Evolutionary conservation across 2,888 invertebrate species (phyloP).

Genomic region (Chelonus formosanus): DNA sequence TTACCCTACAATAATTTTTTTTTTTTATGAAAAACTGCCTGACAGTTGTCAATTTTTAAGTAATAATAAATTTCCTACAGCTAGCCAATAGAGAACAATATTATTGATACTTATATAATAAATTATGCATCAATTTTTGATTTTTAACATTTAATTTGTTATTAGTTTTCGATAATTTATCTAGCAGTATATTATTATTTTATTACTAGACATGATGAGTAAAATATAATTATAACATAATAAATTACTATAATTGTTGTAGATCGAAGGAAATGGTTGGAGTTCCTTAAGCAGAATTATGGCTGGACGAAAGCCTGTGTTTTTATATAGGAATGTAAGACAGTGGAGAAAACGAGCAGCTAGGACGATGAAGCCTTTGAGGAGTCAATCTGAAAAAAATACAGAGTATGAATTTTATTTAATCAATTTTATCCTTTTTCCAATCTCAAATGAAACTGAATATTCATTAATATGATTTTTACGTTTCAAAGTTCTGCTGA

Average conservation of each 20-base stretch:
- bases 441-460: no score
- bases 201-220: no score
- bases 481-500: slow-evolving; percentile 44
- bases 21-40: no score
- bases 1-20: no score
- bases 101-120: no score
- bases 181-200: no score
- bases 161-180: no score
- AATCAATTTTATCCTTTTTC: not conserved
- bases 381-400: slow-evolving; percentile 51
- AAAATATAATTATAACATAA: slow-evolving; percentile 25
- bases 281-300: slow-evolving; percentile 57
- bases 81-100: no score
- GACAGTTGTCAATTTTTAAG: no score
- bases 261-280: slow-evolving; percentile 63
- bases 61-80: no score
- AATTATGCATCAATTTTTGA: no score
- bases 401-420: slow-evolving; percentile 51
- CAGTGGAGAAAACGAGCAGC: slow-evolving; percentile 65
- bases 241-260: slow-evolving; percentile 53
- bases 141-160: no score
- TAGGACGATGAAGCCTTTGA: slow-evolving; percentile 51
- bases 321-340: slow-evolving; percentile 71
- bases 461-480: not conserved
- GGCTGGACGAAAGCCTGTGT: slow-evolving; percentile 70